Base-by-base conservation (phyloP, 2,797 vertebrate species). In the Halcyon badia region DNA sequence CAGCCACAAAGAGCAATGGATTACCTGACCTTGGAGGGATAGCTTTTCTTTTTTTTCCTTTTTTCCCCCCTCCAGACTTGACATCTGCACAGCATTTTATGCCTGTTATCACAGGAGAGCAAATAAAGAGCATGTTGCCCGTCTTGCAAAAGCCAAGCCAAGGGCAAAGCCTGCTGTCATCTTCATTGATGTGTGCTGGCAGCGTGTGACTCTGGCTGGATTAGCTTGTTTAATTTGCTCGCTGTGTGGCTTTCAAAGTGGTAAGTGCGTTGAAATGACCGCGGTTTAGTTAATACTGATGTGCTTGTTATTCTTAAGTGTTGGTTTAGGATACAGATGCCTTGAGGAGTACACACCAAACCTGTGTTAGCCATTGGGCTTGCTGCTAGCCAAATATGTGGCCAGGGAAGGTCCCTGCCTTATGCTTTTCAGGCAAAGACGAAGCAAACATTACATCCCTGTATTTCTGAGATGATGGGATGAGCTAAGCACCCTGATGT, bases 161-260 rank as follows among this genome's bases (percentile, higher is more conserved):
- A 85, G 71, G 93, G 80, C 92, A 94, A 94, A 96, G 71, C 86
- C 68, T 83, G 70, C 56, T 0, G 0, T 97, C 81, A 21, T 80
- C 56, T 87, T 96, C 64, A 15, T 9, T 92, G 83, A 79, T 90
- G 81, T 62, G 51, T 35, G 28, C 14, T 95, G 94, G 92, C 92
- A 87, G 51, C 13, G 15, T 62, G 82, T 84, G 94, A 87, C 0
- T 1, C 70, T 1, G 26, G 66, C 83, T 85, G 86, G 81, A 92
- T 95, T 70, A 94, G 46, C 60, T 95, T 84, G 77, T 82, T 96
- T 94, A 60, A 90, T 93, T 89, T 93, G 73, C 66, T 93, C 1
- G 1, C 62, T 89, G 42, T 56, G 68, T 87, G 81, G 66, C 51
- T 96, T 93, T 91, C 80, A 44, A 75, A 73, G 90, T 5, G 25